phyloP scores from a whole-genome alignment of 30 jellyfish, hydroid and myxozoan genomes.

The Catostylus mosaicus region DNA sequence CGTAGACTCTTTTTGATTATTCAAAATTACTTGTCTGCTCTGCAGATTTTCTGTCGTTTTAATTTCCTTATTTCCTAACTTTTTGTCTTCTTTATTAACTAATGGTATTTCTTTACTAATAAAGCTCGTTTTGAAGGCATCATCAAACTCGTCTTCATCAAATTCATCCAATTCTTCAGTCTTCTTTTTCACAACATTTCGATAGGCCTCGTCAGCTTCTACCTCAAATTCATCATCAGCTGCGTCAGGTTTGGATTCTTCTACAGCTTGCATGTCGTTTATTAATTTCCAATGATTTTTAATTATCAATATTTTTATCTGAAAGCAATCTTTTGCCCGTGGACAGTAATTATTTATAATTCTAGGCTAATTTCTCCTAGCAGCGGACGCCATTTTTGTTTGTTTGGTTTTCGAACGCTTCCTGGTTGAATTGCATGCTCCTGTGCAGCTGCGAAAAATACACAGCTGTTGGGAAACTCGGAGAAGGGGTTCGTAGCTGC shows the following conservation, averaged over 20 bases:
- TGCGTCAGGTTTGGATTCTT: conserved; percentile 6
- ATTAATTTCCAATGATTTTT: background rate
- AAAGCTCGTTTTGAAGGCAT: conserved; percentile 35
- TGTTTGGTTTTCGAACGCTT: background rate
- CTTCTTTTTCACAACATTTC: conserved; percentile 30
- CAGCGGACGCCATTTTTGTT: conserved; percentile 11
- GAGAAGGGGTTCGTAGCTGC: too few species aligned
- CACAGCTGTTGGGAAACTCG: too few species aligned
- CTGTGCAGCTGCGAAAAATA: conserved; percentile 4
- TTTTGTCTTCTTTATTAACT: background rate
- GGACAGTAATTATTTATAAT: too few species aligned
- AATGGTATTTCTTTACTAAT: background rate
- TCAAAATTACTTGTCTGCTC: too few species aligned
- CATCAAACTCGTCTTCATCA: conserved; percentile 77
- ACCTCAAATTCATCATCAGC: conserved; percentile 46
- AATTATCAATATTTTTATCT: too few species aligned
- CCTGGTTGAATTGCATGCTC: background rate
- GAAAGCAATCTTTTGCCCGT: too few species aligned
- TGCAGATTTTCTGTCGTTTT: too few species aligned
- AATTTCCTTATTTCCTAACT: background rate
- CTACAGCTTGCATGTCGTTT: conserved; percentile 3
- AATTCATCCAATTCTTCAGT: conserved; percentile 14
- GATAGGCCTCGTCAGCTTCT: conserved; percentile 80
- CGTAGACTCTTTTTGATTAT: too few species aligned
- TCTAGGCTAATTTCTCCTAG: too few species aligned